Evolutionary conservation across 2,113 vertebrate species (phyloP).

Genomic region (Oreotrochilus melanogaster): DNA sequence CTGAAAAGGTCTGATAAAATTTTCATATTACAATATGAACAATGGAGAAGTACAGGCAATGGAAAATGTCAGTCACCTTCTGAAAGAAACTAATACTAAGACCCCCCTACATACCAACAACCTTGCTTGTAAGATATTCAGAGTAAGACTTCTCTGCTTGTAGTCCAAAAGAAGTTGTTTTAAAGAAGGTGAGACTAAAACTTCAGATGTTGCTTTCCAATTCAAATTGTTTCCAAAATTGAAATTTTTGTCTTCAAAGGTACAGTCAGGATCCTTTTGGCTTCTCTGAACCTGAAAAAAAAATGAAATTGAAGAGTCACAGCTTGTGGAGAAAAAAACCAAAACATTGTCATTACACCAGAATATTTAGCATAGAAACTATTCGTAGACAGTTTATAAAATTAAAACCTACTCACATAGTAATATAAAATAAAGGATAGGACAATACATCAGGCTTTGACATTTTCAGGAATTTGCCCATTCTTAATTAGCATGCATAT

Average conservation of each 20-base stretch:
- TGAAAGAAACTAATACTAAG: background rate
- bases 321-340: background rate
- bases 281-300: background rate
- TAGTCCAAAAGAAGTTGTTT: background rate
- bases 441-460: background rate
- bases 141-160: background rate
- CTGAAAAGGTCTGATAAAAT: background rate
- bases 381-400: background rate
- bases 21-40: background rate
- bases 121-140: background rate
- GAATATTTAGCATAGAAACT: background rate
- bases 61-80: background rate
- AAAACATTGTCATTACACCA: background rate
- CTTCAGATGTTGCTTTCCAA: background rate
- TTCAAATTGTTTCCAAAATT: background rate
- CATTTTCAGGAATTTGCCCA: background rate
- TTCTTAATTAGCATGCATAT: background rate
- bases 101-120: background rate
- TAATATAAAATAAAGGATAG: background rate
- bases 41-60: background rate
- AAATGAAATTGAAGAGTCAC: background rate
- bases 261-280: background rate
- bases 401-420: background rate
- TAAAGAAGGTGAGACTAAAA: background rate
- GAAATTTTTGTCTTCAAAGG: background rate